Conservation (phyloP, 2,888 invertebrate genomes). For the Parasteatoda lunata region DNA sequence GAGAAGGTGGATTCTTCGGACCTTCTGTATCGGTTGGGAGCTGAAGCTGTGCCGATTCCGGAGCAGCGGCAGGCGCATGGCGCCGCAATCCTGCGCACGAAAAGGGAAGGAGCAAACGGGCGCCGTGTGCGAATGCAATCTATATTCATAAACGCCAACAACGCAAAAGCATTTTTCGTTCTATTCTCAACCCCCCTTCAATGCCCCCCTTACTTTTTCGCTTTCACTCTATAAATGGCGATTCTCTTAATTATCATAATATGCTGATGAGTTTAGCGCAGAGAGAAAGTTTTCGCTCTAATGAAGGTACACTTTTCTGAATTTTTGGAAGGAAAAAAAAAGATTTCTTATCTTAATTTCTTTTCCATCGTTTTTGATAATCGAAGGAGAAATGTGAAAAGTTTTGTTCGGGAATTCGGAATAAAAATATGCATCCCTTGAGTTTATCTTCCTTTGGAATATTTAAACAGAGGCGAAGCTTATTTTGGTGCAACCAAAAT, state of each 20-base stretch:
- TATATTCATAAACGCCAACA: constrained; percentile 65
- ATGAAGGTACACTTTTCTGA: constrained; percentile 28
- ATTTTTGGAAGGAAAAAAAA: background rate
- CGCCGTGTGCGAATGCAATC: constrained; percentile 58
- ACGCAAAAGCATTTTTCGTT: constrained; percentile 54
- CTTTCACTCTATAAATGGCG: constrained; percentile 38
- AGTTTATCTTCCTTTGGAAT: background rate
- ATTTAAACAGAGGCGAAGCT: too few relatives aligned
- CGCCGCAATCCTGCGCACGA: constrained; percentile 53
- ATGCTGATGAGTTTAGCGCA: constrained; percentile 20
- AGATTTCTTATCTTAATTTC: constrained; percentile 55
- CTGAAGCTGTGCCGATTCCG: background rate
- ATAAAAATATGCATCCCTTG: background rate
- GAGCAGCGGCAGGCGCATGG: background rate
- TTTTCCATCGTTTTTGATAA: constrained; percentile 13
- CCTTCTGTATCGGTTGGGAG: constrained; percentile 15
- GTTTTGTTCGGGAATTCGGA: constrained; percentile 1
- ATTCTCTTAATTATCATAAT: constrained; percentile 58
- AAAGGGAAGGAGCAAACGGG: constrained; percentile 35
- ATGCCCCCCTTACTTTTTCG: constrained; percentile 5
- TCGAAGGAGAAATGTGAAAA: constrained; percentile 41
- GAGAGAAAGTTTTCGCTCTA: background rate
- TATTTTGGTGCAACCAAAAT: too few relatives aligned
- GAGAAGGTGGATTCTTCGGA: background rate
- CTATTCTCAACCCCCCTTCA: constrained; percentile 10